These are phyloP conservation scores for Tetranychus truncatus DNA, from an alignment of 2,888 invertebrate species.

Conservation along the genomic window DNA sequence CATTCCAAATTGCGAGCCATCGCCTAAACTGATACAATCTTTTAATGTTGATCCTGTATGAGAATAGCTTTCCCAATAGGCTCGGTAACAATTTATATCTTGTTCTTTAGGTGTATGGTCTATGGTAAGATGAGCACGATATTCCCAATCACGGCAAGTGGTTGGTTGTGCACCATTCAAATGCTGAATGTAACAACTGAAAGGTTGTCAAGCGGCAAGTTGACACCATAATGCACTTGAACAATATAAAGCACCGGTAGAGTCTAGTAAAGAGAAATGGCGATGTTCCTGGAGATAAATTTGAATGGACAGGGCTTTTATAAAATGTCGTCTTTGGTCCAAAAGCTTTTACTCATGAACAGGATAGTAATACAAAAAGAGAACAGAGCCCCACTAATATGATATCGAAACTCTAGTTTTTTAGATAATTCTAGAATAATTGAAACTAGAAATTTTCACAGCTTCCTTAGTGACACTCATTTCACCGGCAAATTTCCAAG, in stretches of 20 bases:
- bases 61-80: conserved; percentile 59
- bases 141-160: conserved; percentile 27
- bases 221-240: conserved; percentile 23
- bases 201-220: conserved; percentile 25
- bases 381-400: conserved; percentile 23
- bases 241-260: conserved; percentile 22
- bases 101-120: conserved; percentile 21
- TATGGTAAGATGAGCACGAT: conserved; percentile 25
- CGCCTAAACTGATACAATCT: conserved; percentile 48
- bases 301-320: conserved; percentile 21
- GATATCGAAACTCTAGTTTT: conserved; percentile 25
- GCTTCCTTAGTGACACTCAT: neutral
- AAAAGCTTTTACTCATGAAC: conserved; percentile 23
- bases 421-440: neutral
- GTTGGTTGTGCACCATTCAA: conserved; percentile 17
- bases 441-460: neutral
- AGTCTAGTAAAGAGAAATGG: conserved; percentile 23
- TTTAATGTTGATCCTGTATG: conserved; percentile 42
- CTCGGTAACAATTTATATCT: conserved; percentile 47
- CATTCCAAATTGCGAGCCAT: conserved; percentile 41
- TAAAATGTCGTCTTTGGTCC: conserved; percentile 23
- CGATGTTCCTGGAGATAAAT: conserved; percentile 22
- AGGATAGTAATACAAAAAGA: conserved; percentile 23
- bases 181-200: conserved; percentile 24
- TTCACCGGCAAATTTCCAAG: neutral